These are phyloP conservation scores for Nephrocerus scutellatus DNA, from an alignment of 2,888 invertebrate species.

Conservation along the genomic window DNA sequence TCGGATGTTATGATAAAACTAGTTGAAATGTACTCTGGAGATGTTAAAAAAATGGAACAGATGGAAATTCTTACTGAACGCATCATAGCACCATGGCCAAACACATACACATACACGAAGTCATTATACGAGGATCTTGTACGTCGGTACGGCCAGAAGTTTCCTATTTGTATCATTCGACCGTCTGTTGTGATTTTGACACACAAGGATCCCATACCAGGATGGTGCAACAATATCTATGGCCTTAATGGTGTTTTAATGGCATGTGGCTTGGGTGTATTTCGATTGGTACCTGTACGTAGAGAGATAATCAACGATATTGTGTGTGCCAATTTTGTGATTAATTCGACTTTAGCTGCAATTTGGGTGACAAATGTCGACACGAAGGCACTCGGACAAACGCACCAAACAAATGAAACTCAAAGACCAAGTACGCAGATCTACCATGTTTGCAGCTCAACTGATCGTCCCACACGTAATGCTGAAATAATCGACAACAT, in stretches of 20 bases:
- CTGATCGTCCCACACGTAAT: no score
- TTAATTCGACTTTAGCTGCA: conserved; percentile 28
- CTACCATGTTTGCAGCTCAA: no score
- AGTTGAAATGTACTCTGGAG: conserved; percentile 15
- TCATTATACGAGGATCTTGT: conserved; percentile 30
- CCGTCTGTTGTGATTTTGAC: conserved; percentile 30
- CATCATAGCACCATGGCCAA: conserved; percentile 30
- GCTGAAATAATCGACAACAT: no score
- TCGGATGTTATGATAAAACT: conserved; percentile 26
- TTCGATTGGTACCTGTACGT: conserved; percentile 21
- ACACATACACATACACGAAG: conserved; percentile 31
- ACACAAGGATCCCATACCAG: conserved; percentile 29
- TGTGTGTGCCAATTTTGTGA: conserved; percentile 31
- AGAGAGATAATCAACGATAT: conserved; percentile 20
- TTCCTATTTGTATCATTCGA: conserved; percentile 26
- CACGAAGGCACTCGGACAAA: not conserved
- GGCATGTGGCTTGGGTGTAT: conserved; percentile 25
- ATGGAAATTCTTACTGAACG: conserved; percentile 20
- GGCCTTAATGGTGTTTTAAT: conserved; percentile 27
- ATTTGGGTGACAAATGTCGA: conserved; percentile 26
- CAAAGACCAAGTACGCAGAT: no score
- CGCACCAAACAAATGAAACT: no score
- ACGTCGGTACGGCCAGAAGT: conserved; percentile 19
- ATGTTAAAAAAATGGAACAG: conserved; percentile 14
- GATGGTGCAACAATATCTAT: conserved; percentile 27